Percentiles rank a stretch among this genome's conserved stretches.
Conservation (phyloP, 2,797 vertebrate genomes). For the Megaceryle alcyon region DNA sequence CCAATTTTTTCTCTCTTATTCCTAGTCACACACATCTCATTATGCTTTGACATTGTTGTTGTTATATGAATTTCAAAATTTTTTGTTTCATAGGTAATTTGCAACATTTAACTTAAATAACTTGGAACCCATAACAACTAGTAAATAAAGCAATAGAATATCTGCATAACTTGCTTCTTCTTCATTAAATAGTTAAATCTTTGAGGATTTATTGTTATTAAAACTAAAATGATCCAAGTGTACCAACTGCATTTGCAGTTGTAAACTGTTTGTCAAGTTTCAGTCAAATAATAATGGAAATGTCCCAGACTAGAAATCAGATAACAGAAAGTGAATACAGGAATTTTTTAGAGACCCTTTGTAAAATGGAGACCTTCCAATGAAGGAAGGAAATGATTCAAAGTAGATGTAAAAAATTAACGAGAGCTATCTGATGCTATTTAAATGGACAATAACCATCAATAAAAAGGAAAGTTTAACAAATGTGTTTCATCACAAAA, state of each 20-base stretch:
- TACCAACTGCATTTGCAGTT: background rate
- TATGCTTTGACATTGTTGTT: background rate
- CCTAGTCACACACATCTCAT: background rate
- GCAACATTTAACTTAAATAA: background rate
- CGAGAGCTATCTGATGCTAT: constrained; percentile 50
- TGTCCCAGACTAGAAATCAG: constrained; percentile 20
- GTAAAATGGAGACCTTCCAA: constrained; percentile 6
- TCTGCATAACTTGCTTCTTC: background rate
- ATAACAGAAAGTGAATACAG: constrained; percentile 38
- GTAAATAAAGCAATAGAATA: background rate
- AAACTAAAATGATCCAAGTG: background rate
- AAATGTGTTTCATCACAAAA: constrained; percentile 65
- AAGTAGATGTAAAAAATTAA: constrained; percentile 66
- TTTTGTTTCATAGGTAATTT: background rate
- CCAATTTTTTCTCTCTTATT: background rate
- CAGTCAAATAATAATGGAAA: constrained; percentile 29
- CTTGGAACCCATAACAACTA: background rate
- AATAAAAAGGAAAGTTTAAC: constrained; percentile 62
- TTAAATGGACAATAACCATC: constrained; percentile 67
- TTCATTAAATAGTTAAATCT: background rate
- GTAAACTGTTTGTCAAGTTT: constrained; percentile 16
- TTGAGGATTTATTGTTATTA: background rate
- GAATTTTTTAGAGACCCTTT: background rate
- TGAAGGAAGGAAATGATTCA: constrained; percentile 39
- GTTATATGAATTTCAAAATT: background rate